Evolutionary conservation across 1,140 invertebrate species (phyloP).

Genomic region (Hylaeus anthracinus): DNA sequence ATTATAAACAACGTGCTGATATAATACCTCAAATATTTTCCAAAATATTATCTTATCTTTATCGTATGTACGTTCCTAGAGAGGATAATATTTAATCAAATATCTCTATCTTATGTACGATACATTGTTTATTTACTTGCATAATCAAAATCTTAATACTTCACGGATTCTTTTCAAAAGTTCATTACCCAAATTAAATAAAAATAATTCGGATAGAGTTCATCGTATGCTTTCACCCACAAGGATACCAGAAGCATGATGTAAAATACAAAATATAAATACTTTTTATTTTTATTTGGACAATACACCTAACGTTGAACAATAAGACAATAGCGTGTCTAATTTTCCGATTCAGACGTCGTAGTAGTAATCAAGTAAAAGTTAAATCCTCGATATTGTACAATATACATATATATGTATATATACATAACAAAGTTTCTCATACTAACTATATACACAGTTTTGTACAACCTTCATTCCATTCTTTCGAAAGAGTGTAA

Average conservation of each 20-base stretch:
- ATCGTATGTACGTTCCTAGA: too few relatives aligned
- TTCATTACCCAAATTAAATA: too few relatives aligned
- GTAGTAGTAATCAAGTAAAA: slow-evolving; percentile 63
- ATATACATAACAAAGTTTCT: slow-evolving; percentile 51
- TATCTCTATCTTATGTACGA: too few relatives aligned
- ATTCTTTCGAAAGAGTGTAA: not conserved
- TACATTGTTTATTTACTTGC: too few relatives aligned
- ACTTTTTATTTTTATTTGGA: slow-evolving; percentile 66
- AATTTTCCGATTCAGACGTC: slow-evolving; percentile 24
- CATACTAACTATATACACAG: slow-evolving; percentile 72
- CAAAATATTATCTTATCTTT: too few relatives aligned
- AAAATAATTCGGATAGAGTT: too few relatives aligned
- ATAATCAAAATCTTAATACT: too few relatives aligned
- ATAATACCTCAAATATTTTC: too few relatives aligned
- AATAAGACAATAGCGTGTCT: slow-evolving; percentile 43
- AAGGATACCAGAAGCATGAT: slow-evolving; percentile 16
- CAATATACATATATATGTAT: slow-evolving; percentile 48
- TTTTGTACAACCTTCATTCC: slow-evolving; percentile 68
- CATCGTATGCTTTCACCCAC: too few relatives aligned
- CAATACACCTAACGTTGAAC: slow-evolving; percentile 56
- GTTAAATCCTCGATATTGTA: slow-evolving; percentile 63
- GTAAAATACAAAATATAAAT: slow-evolving; percentile 70
- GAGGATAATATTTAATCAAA: too few relatives aligned
- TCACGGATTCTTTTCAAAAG: too few relatives aligned
- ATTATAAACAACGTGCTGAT: too few relatives aligned